These are phyloP conservation scores for Hiodon alosoides DNA, from an alignment of 2,113 vertebrate genomes.

Conservation along the genomic window DNA sequence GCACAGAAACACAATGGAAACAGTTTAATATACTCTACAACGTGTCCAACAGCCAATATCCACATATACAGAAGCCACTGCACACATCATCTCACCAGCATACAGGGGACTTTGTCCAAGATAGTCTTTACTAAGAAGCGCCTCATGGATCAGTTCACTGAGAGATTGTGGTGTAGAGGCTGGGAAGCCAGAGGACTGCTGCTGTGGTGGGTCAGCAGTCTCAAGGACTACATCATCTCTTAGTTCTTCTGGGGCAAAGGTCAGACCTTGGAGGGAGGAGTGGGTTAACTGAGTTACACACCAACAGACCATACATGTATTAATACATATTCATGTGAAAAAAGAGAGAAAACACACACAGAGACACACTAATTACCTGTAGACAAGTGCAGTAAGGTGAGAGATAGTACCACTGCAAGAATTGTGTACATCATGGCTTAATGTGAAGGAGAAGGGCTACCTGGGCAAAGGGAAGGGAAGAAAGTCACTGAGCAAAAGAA, in stretches of 20 bases:
- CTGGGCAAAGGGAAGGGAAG: conserved; percentile 39
- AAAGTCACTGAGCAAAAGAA: background rate
- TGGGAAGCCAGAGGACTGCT: conserved; percentile 46
- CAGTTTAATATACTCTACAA: background rate
- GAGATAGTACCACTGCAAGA: conserved; percentile 56
- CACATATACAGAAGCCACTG: background rate
- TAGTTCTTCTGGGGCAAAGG: conserved; percentile 53
- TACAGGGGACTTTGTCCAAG: conserved; percentile 58
- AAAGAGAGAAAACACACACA: conserved; percentile 2
- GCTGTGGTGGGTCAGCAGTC: conserved; percentile 40
- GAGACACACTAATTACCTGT: conserved; percentile 50
- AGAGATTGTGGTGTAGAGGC: conserved; percentile 58
- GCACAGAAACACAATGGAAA: background rate
- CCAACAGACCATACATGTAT: background rate
- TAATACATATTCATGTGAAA: background rate
- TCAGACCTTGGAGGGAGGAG: conserved; percentile 61
- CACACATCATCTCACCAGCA: conserved; percentile 54
- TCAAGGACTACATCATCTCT: conserved; percentile 18
- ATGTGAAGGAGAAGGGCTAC: conserved; percentile 35
- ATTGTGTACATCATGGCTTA: conserved; percentile 54
- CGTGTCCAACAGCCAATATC: background rate
- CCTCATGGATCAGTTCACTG: conserved; percentile 71
- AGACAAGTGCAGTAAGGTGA: conserved; percentile 55
- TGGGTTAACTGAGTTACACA: conserved; percentile 1
- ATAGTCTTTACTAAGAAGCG: conserved; percentile 75